phyloP scores from a whole-genome alignment of 2,888 invertebrate species.

The Apoda limacodes region DNA sequence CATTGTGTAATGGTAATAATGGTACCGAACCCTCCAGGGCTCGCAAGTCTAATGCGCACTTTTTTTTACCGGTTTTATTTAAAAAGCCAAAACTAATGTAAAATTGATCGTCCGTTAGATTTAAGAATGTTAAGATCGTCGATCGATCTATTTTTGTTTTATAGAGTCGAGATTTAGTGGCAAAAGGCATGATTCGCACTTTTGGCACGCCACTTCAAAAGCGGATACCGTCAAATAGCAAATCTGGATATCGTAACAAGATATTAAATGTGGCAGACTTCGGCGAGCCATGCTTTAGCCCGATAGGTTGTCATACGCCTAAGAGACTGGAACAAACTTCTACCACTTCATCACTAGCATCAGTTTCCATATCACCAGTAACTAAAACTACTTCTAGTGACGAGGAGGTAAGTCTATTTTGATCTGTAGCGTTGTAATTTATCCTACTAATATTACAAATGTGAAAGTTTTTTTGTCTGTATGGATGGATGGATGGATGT shows the following conservation, averaged over 20 bases:
- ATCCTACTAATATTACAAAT: too few species aligned
- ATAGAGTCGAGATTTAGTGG: slow-evolving; percentile 39
- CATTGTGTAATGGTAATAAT: too few species aligned
- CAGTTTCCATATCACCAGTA: slow-evolving; percentile 49
- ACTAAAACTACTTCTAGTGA: slow-evolving; percentile 45
- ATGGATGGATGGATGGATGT: too few species aligned
- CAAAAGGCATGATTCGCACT: slow-evolving; percentile 54
- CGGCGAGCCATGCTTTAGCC: slow-evolving; percentile 51
- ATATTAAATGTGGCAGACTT: slow-evolving; percentile 51
- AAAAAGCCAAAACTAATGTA: not conserved
- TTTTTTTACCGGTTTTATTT: too few species aligned
- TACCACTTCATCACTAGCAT: slow-evolving; percentile 37
- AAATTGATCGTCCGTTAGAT: too few species aligned
- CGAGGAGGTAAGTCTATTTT: slow-evolving; percentile 54
- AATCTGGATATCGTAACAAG: slow-evolving; percentile 46
- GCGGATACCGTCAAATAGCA: slow-evolving; percentile 23
- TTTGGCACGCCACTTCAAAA: slow-evolving; percentile 51
- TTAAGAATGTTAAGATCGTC: not conserved
- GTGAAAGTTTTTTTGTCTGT: too few species aligned
- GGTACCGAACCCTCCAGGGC: too few species aligned
- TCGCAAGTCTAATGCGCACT: too few species aligned
- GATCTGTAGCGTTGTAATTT: too few species aligned
- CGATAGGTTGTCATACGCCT: slow-evolving; percentile 49
- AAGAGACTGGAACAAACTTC: slow-evolving; percentile 31
- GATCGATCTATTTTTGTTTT: slow-evolving; percentile 12